Percentiles rank a stretch among this genome's conserved stretches.
phyloP scores from a whole-genome alignment of 2,113 vertebrate genomes.

The Aldabrachelys gigantea region DNA sequence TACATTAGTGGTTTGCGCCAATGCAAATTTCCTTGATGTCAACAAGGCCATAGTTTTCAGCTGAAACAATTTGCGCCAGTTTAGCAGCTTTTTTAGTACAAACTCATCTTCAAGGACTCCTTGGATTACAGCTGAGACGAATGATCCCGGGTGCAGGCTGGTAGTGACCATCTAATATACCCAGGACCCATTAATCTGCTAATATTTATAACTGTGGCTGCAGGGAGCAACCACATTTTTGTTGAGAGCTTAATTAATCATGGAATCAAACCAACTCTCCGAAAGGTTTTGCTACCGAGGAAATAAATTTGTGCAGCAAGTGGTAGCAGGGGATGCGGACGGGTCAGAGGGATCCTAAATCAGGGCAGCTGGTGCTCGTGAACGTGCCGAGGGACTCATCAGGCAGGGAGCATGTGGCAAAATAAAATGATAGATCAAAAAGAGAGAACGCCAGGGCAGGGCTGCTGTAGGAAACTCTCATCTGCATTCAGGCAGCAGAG shows the following conservation, averaged over 20 bases:
- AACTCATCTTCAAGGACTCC: rapidly evolving
- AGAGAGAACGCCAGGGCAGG: background rate
- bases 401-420: too few species aligned
- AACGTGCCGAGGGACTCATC: background rate
- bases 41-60: background rate
- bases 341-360: background rate
- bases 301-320: background rate
- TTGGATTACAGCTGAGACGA: background rate
- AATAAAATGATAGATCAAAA: background rate
- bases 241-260: slow-evolving; percentile 57
- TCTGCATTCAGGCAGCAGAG: background rate
- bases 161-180: background rate
- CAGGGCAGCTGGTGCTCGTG: rapidly evolving
- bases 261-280: background rate
- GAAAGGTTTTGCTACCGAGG: background rate
- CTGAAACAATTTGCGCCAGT: rapidly evolving
- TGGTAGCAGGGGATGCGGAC: background rate
- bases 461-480: background rate
- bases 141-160: rapidly evolving
- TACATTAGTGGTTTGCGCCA: rapidly evolving
- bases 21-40: rapidly evolving
- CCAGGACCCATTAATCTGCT: slow-evolving; percentile 24
- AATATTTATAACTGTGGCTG: slow-evolving; percentile 18
- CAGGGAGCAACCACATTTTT: slow-evolving; percentile 46
- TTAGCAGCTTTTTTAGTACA: rapidly evolving